These are phyloP conservation scores for Pseudopodoces humilis DNA, from an alignment of 2,113 vertebrate genomes.

Conservation along the genomic window DNA sequence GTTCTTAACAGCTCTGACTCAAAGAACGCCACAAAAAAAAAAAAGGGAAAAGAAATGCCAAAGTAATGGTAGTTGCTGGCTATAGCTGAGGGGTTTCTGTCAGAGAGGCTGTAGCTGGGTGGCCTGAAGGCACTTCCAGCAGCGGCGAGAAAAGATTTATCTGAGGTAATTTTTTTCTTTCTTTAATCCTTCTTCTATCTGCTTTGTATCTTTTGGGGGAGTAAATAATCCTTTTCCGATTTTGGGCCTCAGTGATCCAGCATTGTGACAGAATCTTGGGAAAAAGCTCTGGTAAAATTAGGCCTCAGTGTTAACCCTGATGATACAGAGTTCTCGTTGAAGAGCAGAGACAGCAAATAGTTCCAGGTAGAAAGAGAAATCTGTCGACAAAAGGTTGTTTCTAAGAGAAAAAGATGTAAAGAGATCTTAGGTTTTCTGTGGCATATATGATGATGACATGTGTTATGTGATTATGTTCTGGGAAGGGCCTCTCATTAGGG, in stretches of 20 bases:
- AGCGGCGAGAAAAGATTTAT: rapidly evolving
- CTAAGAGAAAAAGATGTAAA: not conserved
- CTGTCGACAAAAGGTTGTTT: not conserved
- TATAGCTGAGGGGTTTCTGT: not conserved
- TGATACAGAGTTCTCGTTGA: not conserved
- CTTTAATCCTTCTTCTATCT: not conserved
- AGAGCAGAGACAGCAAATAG: not conserved
- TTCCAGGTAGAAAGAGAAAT: not conserved
- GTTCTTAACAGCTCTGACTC: not conserved
- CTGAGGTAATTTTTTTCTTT: not conserved
- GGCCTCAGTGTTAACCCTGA: not conserved
- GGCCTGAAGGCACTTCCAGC: not conserved
- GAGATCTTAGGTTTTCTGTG: not conserved
- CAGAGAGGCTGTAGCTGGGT: not conserved
- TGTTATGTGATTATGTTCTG: not conserved
- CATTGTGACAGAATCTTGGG: not conserved
- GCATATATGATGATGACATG: not conserved
- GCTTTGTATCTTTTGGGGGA: not conserved
- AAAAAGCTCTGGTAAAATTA: not conserved
- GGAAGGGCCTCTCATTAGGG: not conserved
- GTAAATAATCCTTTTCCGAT: not conserved
- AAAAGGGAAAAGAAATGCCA: not conserved
- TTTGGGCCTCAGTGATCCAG: not conserved
- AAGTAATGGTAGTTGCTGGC: not conserved
- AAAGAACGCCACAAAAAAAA: not conserved